Base-by-base conservation (phyloP, 2,113 vertebrate species). In the Ptyas mucosa region DNA sequence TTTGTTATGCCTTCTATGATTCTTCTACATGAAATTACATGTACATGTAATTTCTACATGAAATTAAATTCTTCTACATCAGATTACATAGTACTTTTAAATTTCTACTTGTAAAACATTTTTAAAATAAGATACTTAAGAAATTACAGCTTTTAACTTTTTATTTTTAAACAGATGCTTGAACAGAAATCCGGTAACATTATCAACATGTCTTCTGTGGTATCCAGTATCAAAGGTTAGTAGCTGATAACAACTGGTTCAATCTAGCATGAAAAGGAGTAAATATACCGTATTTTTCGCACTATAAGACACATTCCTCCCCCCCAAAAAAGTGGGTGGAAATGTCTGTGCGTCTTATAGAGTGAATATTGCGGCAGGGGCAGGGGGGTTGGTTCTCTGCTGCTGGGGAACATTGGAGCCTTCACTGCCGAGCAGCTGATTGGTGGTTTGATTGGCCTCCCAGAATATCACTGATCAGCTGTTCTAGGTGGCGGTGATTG, bases 201-300 rank as follows among this genome's bases (percentile, higher is more conserved):
- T 93, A 99, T 99, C 94, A 99, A 99, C 95, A 99, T 99, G 99
- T 98, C 99, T 91, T 99, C 99, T 64, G 99, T 99, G 94, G 99
- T 98, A 93, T 99, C 99, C 90, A 99, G 98, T 96, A 98, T 99
- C 95, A 99, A 99, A 99, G 99, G 99, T 99, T 94, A 90, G 94
- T 95, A 93, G 1, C 52, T 52, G 23, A 87, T 87, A 49, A 87
- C 21, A 87, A 49, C 2, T 51, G 24, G 85, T 86, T 86, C 85
- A 11, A 86, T 46, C 23, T 86, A 10, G 46, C 46, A 87, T 51
- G 39, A 87, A 91, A 51, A 43, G 18, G 29, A 29, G 0, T 39
- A 8, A n/a, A 51, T 43, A 91, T 69, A 53, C 52, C 52, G 11
- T 52, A 52, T 52, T 52, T 51, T 52, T 52, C 52, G 9, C 1